phyloP scores from a whole-genome alignment of 2,113 vertebrate species.

The Cisticola juncidis region DNA sequence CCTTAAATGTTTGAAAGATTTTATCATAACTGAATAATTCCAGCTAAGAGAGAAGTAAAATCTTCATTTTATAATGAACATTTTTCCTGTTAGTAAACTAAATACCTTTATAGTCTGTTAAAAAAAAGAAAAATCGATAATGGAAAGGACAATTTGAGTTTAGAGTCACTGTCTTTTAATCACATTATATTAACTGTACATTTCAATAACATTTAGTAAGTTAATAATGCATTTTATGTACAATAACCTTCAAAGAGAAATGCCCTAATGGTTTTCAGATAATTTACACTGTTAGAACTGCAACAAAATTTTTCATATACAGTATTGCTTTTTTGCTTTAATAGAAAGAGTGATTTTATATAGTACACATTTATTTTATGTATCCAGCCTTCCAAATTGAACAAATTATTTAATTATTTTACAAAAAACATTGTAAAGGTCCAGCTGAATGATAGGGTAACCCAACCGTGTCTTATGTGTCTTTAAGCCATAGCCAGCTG shows the following conservation, averaged over 20 bases:
- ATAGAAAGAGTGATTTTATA: background rate
- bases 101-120: background rate
- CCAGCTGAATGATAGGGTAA: background rate
- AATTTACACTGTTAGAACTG: background rate
- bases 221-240: slow-evolving; percentile 34
- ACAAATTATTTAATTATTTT: slow-evolving; percentile 10
- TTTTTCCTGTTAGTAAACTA: background rate
- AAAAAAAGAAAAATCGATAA: background rate
- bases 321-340: background rate
- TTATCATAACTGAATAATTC: background rate
- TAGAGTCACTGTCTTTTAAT: background rate
- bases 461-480: background rate
- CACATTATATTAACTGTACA: background rate
- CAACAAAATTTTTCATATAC: background rate
- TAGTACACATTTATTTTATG: background rate
- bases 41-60: background rate
- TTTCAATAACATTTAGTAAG: background rate
- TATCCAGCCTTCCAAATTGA: background rate
- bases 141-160: background rate
- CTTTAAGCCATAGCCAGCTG: background rate
- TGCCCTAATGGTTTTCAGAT: background rate
- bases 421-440: background rate
- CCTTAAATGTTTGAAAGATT: background rate
- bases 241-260: background rate
- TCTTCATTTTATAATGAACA: background rate